Evolutionary conservation across 2,797 vertebrate species (phyloP), one percentile per base, ranked within the genome.

Genomic region (Melopsittacus undulatus): DNA sequence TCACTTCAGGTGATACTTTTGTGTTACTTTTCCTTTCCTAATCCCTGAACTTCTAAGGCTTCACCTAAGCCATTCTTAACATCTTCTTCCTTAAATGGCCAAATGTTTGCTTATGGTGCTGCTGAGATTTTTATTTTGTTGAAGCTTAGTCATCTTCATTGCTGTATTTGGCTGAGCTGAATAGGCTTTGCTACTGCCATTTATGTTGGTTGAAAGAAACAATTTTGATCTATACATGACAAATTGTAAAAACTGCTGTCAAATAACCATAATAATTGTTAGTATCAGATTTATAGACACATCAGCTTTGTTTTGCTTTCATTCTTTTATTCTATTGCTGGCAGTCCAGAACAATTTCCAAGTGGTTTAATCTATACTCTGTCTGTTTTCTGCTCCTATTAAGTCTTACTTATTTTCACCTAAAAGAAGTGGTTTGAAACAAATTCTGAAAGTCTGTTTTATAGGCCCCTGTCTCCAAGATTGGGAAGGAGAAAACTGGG

Each of bases 1-100:
- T 99, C 99, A 68, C 97, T 99, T 57, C 99, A 99, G 98, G 99
- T 99, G 87, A 95, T 38, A 17, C 57, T 67, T 74, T 36, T 45
- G 3, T 38, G 24, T 57, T 78, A 56, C 9, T 24, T 54, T 42
- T 23, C 4, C 29, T 83, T 89, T 61, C 15, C 19, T 68, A 20
- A 40, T 77, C 7, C 13, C 4, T 5, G 30, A 9, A 17, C 13
- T 76, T 68, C 51, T 64, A 40, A 72, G 54, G 36, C 8, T 80
- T 84, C 27, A 69, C 9, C 2, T 1, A 79, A 89, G 48, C 49
- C 1, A 14, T 66, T 89, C 34, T 57, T 67, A 83, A 36, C 30
- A 51, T 22, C 42, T 59, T 72, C 23, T 46, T 91, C 22, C 45
- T 89, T 64, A 42, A 54, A 34, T 38, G 61, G 40, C 30, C 85